phyloP scores from a whole-genome alignment of 2,888 invertebrate species.

The Deroplatys truncata region DNA sequence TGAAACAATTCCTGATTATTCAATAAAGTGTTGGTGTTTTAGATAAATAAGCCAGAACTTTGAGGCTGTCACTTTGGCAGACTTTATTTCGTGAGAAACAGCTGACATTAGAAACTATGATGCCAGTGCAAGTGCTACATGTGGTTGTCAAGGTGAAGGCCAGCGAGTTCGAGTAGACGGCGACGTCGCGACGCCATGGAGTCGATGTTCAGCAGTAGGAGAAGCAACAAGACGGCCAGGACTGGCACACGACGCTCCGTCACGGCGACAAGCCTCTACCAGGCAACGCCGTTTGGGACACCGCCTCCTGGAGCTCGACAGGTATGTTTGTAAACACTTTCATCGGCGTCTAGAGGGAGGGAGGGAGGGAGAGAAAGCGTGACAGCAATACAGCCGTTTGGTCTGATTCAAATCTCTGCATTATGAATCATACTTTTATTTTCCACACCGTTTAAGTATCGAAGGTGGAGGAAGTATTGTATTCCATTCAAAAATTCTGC shows the following conservation, averaged over 20 bases:
- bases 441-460: too few species aligned
- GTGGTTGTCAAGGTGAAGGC: neutral
- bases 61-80: too few species aligned
- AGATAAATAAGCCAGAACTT: too few species aligned
- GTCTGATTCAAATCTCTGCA: too few species aligned
- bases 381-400: too few species aligned
- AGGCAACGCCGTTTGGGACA: conserved; percentile 17
- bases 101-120: neutral
- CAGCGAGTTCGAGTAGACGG: neutral
- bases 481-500: too few species aligned
- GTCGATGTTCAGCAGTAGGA: conserved; percentile 12
- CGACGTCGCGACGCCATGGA: conserved; percentile 1
- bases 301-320: conserved; percentile 15
- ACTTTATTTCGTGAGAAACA: too few species aligned
- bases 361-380: too few species aligned
- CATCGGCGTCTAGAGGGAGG: too few species aligned
- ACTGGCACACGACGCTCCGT: neutral
- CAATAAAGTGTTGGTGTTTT: neutral
- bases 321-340: neutral
- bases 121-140: neutral
- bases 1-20: too few species aligned
- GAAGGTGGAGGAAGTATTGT: too few species aligned
- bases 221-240: neutral
- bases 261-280: conserved; percentile 13
- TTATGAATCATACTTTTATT: too few species aligned